Evolutionary conservation across 2,888 invertebrate species (phyloP), one percentile per base, ranked within the genome.

Genomic region (Zaprionus bogoriensis): DNA sequence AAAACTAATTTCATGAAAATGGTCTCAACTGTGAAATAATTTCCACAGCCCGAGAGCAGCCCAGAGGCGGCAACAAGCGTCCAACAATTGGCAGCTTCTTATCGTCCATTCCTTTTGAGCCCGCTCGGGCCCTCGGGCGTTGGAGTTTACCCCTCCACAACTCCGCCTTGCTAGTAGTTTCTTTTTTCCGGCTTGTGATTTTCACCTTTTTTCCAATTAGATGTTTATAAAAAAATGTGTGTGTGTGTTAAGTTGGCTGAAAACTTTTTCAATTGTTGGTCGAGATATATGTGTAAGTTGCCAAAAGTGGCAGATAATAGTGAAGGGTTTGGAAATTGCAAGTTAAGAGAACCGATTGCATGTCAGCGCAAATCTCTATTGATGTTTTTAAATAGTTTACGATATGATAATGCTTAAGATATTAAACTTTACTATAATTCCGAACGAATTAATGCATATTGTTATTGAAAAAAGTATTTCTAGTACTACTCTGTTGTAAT

Each of bases 1-100:
- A 87, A 83, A 83, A 85, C 82, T 87, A 87, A 83, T 83, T 87
- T 87, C 82, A 72, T 61, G 79, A 69, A 74, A 87, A 83, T 85
- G 74, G 69, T 65, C 74, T 77, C 76, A 71, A 67, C 78, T 87
- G 87, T 81, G 85, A 84, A 82, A 84, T 87, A 84, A 87, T 87
- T 87, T 87, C 69, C 47, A 53, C 48, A 57, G 39, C 48, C 69
- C 74, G 67, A 67, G 65, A 61, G 78, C 73, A 61, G 50, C 67
- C n/a, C n/a, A n/a, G n/a, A n/a, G n/a, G n/a, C n/a, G n/a, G 81
- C 74, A 59, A 52, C 75, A 63, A 46, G 28, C 23, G 67, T 81
- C 74, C 74, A 66, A 63, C 67, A 71, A 72, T 79, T 64, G 68
- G 62, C 80, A 71, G 77, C 74, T 68, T 67, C 72, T 76, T 78